A percentile compares a stretch with the other conserved stretches of the same genome.
Evolutionary conservation across 1,140 invertebrate genomes (phyloP).

Genomic region (Lepidurus packardi): DNA sequence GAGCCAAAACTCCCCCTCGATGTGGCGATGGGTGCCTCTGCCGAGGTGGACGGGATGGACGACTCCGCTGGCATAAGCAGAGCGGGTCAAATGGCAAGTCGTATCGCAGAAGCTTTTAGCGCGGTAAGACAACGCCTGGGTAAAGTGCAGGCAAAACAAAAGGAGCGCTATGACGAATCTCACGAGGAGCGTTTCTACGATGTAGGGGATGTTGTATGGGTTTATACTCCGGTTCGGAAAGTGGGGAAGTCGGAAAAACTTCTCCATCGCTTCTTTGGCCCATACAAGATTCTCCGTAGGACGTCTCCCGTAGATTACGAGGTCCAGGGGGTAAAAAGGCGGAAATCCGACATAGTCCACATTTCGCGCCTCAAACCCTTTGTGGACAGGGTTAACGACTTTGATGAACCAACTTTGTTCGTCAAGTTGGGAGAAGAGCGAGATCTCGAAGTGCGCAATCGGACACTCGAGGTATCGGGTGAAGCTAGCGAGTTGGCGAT

Average conservation of each 20-base stretch:
- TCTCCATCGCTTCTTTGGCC: constrained; percentile 31
- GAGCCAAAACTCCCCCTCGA: not conserved
- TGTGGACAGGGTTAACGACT: no score
- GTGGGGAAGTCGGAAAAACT: constrained; percentile 26
- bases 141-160: not conserved
- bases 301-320: no score
- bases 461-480: no score
- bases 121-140: not conserved
- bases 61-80: not conserved
- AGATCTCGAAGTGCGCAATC: no score
- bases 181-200: not conserved
- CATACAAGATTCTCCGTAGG: not conserved
- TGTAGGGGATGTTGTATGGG: not conserved
- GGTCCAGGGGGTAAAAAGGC: no score
- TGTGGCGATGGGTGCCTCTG: not conserved
- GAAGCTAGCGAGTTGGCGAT: no score
- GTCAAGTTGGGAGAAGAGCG: no score
- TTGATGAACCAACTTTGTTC: no score
- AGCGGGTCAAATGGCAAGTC: not conserved
- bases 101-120: not conserved
- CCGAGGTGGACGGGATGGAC: constrained; percentile 24
- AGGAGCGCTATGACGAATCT: not conserved
- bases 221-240: not conserved
- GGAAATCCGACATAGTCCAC: no score
- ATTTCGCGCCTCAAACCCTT: no score